Percentiles rank a stretch among this genome's conserved stretches.
phyloP scores from a whole-genome alignment of 2,113 vertebrate genomes.

The Arizona elegans region DNA sequence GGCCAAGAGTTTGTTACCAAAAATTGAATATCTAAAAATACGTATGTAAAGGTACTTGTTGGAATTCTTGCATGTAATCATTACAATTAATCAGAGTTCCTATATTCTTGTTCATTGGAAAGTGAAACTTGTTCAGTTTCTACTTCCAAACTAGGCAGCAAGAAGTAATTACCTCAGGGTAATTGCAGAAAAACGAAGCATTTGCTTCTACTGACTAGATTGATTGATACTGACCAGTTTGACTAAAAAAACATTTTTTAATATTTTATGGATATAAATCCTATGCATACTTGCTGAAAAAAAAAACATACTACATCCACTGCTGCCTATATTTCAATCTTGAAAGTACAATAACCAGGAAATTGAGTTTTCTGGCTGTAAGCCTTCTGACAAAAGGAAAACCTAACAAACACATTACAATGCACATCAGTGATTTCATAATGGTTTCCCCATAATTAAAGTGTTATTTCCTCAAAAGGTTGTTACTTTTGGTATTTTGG shows the following conservation, averaged over 20 bases:
- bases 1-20: background rate
- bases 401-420: background rate
- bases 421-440: background rate
- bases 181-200: background rate
- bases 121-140: background rate
- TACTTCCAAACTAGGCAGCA: background rate
- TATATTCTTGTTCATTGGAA: background rate
- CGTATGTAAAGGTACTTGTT: background rate
- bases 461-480: background rate
- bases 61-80: background rate
- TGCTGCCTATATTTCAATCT: background rate
- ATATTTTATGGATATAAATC: background rate
- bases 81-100: background rate
- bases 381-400: background rate
- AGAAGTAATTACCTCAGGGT: background rate
- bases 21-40: background rate
- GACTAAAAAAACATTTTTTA: background rate
- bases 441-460: background rate
- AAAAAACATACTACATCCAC: background rate
- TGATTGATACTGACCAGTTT: background rate
- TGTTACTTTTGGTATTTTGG: background rate
- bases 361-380: background rate
- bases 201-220: background rate
- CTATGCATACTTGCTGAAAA: background rate
- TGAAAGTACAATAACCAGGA: background rate